Evolutionary conservation across 1,140 invertebrate species (phyloP), one percentile per base, ranked within the genome.

Genomic region (Zaprionus camerounensis): DNA sequence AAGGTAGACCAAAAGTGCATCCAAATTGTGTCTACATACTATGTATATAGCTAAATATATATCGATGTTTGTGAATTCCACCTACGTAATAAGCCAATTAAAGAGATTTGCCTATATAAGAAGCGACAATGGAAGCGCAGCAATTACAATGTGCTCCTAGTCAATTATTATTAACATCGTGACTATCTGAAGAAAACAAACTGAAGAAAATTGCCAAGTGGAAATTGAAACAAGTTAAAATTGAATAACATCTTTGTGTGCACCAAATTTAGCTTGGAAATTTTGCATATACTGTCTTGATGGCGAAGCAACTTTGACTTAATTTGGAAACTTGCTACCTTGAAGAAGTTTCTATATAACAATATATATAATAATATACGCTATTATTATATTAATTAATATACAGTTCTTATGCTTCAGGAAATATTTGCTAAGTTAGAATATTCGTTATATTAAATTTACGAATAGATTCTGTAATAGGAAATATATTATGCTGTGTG

Each of bases 1-100:
- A 68, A 88, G 87, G 84, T 88, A 87, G 38, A 15, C 31, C 13
- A 20, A 28, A 11, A 20, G 49, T 56, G 22, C 34, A 56, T 7
- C 2, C 1, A 64, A 17, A 44, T 17, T 17, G 24, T 58, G 44
- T 53, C 15, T 31, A 59, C 7, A 41, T 13, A n/a, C n/a, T n/a
- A n/a, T n/a, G n/a, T n/a, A n/a, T n/a, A 15, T 28, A 41, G 38
- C 15, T 41, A 5, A 41, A 41, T 15, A n/a, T 38, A 28, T 34
- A 34, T 34, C 38, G 17, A 49, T 20, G 7, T 49, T 49, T 20
- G 46, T 51, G 46, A 20, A 51, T 24, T 51, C 41, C 31, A 34
- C n/a, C 41, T 17, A 44, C n/a, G 41, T 46, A 46, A 46, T 17
- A 46, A 46, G 9, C n/a, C 41, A 46, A 46, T 46, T 46, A 46